Evolutionary conservation across 92 coral and sea anemone species (phyloP).

Genomic region (Epizoanthus ramosus): DNA sequence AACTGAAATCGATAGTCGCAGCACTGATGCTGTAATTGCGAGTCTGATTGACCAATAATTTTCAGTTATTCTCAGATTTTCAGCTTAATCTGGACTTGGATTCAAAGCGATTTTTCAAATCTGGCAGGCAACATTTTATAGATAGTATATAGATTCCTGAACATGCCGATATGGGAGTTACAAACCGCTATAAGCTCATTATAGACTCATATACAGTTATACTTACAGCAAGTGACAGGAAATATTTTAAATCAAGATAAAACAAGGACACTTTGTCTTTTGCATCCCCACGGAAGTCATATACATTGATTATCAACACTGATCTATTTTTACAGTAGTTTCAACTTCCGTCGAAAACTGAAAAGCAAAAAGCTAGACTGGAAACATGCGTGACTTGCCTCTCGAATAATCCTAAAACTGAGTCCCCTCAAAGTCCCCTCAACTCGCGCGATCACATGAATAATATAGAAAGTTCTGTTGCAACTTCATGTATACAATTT

Average conservation of each 20-base stretch:
- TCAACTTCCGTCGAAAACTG: neutral
- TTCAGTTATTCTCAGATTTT: neutral
- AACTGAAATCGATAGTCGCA: slow-evolving; percentile 6
- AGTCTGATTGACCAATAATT: slow-evolving; percentile 7
- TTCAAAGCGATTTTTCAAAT: neutral
- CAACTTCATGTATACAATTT: neutral
- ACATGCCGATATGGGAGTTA: slow-evolving; percentile 2
- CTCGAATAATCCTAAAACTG: neutral
- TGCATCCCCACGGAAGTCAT: neutral
- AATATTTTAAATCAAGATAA: slow-evolving; percentile 3
- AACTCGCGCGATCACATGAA: neutral
- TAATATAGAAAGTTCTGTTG: neutral
- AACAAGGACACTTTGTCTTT: neutral
- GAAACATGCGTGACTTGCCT: neutral
- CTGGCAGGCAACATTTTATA: neutral
- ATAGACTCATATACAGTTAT: neutral
- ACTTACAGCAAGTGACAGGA: neutral
- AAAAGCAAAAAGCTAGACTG: slow-evolving; percentile 2
- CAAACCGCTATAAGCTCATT: neutral
- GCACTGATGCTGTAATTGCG: neutral
- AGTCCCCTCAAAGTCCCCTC: slow-evolving; percentile 5
- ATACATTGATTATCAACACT: neutral
- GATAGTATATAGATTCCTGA: neutral
- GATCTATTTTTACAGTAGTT: slow-evolving; percentile 24
- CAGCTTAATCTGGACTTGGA: neutral